Evolutionary conservation across 2,888 invertebrate species (phyloP), one percentile per base, ranked within the genome.

Genomic region (Trachelus stipa): DNA sequence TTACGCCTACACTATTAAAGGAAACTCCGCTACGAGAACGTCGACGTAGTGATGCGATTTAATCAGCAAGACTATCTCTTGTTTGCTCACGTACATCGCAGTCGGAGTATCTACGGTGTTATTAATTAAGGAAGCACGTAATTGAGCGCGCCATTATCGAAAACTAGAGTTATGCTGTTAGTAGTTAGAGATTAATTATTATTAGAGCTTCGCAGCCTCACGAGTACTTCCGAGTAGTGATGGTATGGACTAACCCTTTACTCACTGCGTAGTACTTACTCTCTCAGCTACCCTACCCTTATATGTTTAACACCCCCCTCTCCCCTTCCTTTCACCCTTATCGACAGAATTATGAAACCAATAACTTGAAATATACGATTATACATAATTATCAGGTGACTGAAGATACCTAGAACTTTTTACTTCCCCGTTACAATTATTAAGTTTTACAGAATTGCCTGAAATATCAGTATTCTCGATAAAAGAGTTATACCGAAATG

Each of bases 101-200:
- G 71, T 71, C 31, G 37, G 34, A 37, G 74, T 75, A 76, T 40
- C 73, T 34, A 34, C 76, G 81, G 77, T 76, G 80, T 83, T 84
- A 82, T 84, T 84, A 84, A 84, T 80, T 80, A 83, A 81, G 83
- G 82, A 83, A 83, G 83, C 80, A 68, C 82, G 81, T 84, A 84
- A 84, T 84, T 84, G 80, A 82, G 81, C 82, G 69, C 79, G 76
- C 84, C 83, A 82, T 84, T 82, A 79, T 81, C 84, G 84, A 83
- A 84, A 84, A 81, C 80, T 82, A 80, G 82, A 84, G 82, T 84
- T 84, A 77, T 76, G 80, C 82, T 75, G 81, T 81, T 83, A 79
- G 83, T 83, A 84, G 84, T 84, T 84, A 71, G 81, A 84, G 81
- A 84, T 84, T 84, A 84, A 84, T 84, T 84, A 84, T 84, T 84